Base-by-base conservation (phyloP, 1,140 invertebrate genomes). In the Bombus haemorrhoidalis region DNA sequence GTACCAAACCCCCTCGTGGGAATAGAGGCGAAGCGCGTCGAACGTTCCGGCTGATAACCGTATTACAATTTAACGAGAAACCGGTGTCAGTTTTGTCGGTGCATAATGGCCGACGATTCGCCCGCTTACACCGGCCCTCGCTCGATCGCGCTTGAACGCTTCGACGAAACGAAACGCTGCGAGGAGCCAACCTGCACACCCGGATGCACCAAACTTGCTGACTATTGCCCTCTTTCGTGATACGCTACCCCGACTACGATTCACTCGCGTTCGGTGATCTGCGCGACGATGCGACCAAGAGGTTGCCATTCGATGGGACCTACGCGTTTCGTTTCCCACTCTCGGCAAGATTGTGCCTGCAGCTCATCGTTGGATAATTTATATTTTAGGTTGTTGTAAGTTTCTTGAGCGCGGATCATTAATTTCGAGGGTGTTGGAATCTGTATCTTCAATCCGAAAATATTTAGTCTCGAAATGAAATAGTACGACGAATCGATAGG, bases 41-140 rank as follows among this genome's bases (percentile, higher is more conserved):
- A 92, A 92, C 88, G 91, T 92, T 91, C 86, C 90, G 79, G 87
- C 88, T 89, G 91, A 92, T 92, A 92, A 92, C 91, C 91, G 83
- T 89, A 89, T 91, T 92, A 91, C 91, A 84, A 88, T 87, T 89
- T 91, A 90, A 87, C 87, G 85, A 87, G 83, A 90, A 86, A 88
- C 81, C 90, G 91, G 90, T 90, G 89, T 90, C 89, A 90, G 89
- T 90, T 90, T 90, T 88, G 89, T 87, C 82, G 82, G 79, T 71
- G 83, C 88, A 87, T 90, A 90, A 90, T 90, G 76, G 89, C 83
- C 84, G 62, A 74, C 71, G 76, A 85, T 85, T 73, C 76, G 53
- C 25, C 25, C n/a, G 82, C 74, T 84, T 84, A 79, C 82, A 83
- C 18, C 74, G 34, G 43, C 47, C 53, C 64, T 37, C 41, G 59